Conservation (phyloP, 1,140 invertebrate genomes). For the Drosophila nannoptera region DNA sequence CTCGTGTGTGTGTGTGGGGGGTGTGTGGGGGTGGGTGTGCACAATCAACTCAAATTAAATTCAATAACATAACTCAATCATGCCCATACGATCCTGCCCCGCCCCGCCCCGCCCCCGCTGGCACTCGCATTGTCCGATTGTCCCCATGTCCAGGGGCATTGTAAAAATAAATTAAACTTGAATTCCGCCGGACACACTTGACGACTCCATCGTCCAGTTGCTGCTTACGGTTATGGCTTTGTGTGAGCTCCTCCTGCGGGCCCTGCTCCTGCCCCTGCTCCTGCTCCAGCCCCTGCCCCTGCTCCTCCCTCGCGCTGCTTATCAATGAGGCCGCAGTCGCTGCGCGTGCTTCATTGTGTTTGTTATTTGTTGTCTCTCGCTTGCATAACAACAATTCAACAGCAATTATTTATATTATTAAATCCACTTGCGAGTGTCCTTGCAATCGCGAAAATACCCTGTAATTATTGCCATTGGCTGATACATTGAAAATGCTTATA, state of each 20-base stretch:
- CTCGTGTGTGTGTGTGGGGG: not conserved
- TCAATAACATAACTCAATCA: constrained; percentile 79
- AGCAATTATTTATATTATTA: constrained; percentile 79
- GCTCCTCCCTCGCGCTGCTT: constrained; percentile 18
- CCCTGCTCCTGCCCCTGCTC: not conserved
- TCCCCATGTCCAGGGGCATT: constrained; percentile 27
- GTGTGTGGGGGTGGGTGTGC: constrained; percentile 49
- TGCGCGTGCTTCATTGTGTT: constrained; percentile 59
- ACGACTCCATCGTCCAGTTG: not conserved
- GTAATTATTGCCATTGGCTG: not conserved
- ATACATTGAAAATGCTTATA: too few relatives aligned
- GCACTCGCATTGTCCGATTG: not conserved
- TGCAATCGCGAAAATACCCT: constrained; percentile 24
- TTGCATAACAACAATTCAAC: constrained; percentile 62
- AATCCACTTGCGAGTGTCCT: constrained; percentile 69
- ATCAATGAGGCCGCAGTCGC: constrained; percentile 48
- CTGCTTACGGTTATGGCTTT: constrained; percentile 23
- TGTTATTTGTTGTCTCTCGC: constrained; percentile 73
- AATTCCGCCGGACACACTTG: constrained; percentile 50
- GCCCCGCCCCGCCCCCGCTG: not conserved
- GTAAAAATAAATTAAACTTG: constrained; percentile 73
- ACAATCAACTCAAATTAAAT: constrained; percentile 78
- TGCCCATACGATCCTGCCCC: constrained; percentile 31
- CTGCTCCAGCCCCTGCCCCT: not conserved
- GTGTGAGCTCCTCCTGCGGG: constrained; percentile 16